Conservation (phyloP, 2,888 invertebrate genomes). For the Tiliacea citrago region DNA sequence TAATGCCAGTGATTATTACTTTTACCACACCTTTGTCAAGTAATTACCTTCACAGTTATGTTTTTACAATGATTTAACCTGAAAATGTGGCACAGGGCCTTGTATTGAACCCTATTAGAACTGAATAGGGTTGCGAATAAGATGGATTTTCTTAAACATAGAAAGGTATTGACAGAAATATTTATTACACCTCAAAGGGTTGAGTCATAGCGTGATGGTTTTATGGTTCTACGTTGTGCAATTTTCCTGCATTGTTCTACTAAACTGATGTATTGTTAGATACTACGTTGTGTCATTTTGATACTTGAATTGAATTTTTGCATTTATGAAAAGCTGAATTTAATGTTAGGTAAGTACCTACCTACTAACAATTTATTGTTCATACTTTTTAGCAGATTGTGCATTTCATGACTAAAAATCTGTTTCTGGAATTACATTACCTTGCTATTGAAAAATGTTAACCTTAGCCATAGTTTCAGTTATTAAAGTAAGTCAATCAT, state of each 20-base stretch:
- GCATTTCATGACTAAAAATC: background rate
- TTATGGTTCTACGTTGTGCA: constrained; percentile 88
- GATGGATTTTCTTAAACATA: constrained; percentile 32
- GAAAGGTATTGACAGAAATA: constrained; percentile 78
- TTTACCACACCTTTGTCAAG: constrained; percentile 80
- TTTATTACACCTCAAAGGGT: constrained; percentile 89
- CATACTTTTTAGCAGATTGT: background rate
- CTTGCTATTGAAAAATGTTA: background rate
- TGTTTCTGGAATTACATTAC: background rate
- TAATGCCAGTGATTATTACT: constrained; percentile 85
- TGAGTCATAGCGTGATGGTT: constrained; percentile 85
- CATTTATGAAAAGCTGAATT: background rate
- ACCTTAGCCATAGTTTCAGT: background rate
- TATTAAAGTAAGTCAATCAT: background rate
- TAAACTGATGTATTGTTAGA: constrained; percentile 59
- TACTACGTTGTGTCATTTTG: constrained; percentile 60
- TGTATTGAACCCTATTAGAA: constrained; percentile 58
- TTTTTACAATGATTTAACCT: constrained; percentile 73
- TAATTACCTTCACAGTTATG: constrained; percentile 85
- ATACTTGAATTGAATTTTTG: constrained; percentile 59
- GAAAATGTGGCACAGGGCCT: constrained; percentile 9
- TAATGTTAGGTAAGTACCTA: background rate
- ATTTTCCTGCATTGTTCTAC: constrained; percentile 85
- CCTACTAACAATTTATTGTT: background rate
- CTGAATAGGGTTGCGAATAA: constrained; percentile 65